These are phyloP conservation scores for Gallinago stenura DNA, from an alignment of 2,797 vertebrate species.

Conservation along the genomic window DNA sequence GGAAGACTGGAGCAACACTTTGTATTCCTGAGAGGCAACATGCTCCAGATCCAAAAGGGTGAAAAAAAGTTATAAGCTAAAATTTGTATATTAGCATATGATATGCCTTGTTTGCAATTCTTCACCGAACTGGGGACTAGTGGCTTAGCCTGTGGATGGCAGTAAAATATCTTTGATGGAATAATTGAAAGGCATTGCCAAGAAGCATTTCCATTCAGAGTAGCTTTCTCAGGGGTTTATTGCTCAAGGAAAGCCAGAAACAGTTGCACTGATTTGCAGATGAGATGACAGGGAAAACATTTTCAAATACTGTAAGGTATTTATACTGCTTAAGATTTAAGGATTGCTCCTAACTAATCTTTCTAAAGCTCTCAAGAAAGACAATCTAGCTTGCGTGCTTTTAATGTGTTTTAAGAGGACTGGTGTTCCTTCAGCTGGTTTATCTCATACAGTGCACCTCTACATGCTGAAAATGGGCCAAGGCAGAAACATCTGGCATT, in stretches of 20 bases:
- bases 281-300: slow-evolving; percentile 54
- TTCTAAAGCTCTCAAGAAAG: slow-evolving; percentile 39
- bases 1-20: background rate
- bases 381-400: slow-evolving; percentile 14
- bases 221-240: slow-evolving; percentile 40
- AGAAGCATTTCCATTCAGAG: slow-evolving; percentile 42
- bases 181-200: slow-evolving; percentile 53
- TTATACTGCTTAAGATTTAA: slow-evolving; percentile 49
- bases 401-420: slow-evolving; percentile 17
- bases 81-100: background rate
- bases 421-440: background rate
- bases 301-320: slow-evolving; percentile 58
- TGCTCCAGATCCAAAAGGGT: background rate
- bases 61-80: background rate
- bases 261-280: slow-evolving; percentile 63
- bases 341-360: slow-evolving; percentile 34
- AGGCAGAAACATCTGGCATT: background rate
- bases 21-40: background rate
- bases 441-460: background rate
- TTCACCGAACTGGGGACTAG: slow-evolving; percentile 33
- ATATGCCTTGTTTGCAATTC: slow-evolving; percentile 7
- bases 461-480: slow-evolving; percentile 38
- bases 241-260: slow-evolving; percentile 51
- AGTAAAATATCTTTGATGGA: slow-evolving; percentile 67
- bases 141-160: slow-evolving; percentile 59